Conservation (phyloP, 1,140 invertebrate species). For the Aporrectodea caliginosa region DNA sequence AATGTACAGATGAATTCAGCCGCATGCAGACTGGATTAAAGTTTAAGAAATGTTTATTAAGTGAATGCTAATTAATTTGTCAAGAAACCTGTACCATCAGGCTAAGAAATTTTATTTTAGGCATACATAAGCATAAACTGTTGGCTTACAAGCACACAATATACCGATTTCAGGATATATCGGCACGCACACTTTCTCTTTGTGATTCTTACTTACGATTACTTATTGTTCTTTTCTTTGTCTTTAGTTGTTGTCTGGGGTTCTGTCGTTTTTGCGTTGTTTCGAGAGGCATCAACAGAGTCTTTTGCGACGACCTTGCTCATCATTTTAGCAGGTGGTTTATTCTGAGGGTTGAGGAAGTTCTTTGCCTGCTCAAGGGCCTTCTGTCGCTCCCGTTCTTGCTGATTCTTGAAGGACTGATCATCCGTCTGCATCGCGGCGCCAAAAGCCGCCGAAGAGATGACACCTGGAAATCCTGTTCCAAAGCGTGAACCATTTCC, state of each 20-base stretch:
- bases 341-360: slow-evolving; percentile 45
- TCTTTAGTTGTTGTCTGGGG: not conserved
- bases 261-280: not conserved
- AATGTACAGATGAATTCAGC: no score
- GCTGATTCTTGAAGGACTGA: slow-evolving; percentile 39
- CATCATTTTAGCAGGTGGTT: slow-evolving; percentile 31
- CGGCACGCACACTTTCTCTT: no score
- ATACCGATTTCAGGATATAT: no score
- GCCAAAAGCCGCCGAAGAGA: not conserved
- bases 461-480: not conserved
- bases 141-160: no score
- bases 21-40: no score
- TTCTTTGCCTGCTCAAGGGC: slow-evolving; percentile 41
- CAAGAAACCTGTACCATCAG: no score
- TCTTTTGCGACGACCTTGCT: not conserved
- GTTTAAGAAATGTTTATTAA: no score
- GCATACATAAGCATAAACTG: no score
- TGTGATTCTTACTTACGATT: no score
- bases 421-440: not conserved
- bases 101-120: no score
- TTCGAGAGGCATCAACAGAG: not conserved
- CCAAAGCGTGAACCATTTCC: not conserved
- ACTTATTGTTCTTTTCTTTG: not conserved
- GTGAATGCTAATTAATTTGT: no score
- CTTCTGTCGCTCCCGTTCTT: slow-evolving; percentile 43